Evolutionary conservation across 2,888 invertebrate genomes (phyloP).

Genomic region (Drosophila koepferae): DNA sequence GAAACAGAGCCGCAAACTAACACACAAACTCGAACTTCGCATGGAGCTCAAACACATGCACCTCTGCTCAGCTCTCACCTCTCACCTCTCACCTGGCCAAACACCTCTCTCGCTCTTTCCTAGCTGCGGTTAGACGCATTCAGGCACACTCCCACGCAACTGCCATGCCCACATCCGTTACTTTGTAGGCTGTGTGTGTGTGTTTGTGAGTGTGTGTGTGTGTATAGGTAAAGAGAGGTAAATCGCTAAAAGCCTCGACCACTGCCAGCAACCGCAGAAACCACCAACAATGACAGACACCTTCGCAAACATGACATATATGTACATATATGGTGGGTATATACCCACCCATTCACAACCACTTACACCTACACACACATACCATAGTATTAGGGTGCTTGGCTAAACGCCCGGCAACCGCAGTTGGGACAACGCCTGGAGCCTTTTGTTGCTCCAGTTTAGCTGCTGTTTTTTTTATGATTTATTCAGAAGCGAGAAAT

Average conservation of each 20-base stretch:
- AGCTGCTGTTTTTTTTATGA: constrained; percentile 63
- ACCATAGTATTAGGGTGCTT: constrained; percentile 17
- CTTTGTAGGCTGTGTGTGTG: constrained; percentile 28
- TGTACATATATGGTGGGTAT: constrained; percentile 1
- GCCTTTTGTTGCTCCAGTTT: constrained; percentile 24
- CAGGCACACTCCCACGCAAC: constrained; percentile 51
- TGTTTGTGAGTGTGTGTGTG: constrained; percentile 29
- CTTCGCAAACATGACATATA: constrained; percentile 40
- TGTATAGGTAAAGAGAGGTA: constrained; percentile 43
- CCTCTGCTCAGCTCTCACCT: not conserved
- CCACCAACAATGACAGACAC: constrained; percentile 67
- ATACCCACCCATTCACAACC: constrained; percentile 1
- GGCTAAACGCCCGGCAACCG: constrained; percentile 55
- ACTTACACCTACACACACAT: constrained; percentile 2
- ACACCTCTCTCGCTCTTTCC: not conserved
- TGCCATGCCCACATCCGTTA: constrained; percentile 66
- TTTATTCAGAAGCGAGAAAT: constrained; percentile 64
- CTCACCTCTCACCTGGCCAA: not conserved
- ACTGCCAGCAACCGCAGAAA: constrained; percentile 63
- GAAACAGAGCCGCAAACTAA: constrained; percentile 46
- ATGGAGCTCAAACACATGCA: constrained; percentile 13
- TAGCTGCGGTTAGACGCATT: constrained; percentile 37
- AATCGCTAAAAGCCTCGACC: constrained; percentile 63
- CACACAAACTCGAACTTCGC: constrained; percentile 12
- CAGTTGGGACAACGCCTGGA: constrained; percentile 58